Base-by-base conservation (phyloP, 53 echinoderm and acorn worm genomes). In the Holothuria leucospilota region DNA sequence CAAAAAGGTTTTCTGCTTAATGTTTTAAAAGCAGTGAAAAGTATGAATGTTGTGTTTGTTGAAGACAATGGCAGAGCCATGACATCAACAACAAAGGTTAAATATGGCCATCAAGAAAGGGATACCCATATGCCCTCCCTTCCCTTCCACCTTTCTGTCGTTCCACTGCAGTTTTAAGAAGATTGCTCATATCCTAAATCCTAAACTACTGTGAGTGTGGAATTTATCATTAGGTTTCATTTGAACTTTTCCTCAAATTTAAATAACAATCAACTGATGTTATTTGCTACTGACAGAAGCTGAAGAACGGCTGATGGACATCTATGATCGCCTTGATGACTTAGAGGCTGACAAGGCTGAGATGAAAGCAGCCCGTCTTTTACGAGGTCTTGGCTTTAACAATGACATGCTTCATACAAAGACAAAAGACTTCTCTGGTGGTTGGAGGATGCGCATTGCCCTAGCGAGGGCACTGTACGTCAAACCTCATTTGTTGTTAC, bases 381-480 rank as follows among this genome's bases (percentile, higher is more conserved):
- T 97, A 13, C 86, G 95, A 21, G 97, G 97, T 90, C 80, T 97
- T 13, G 97, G 94, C 71, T 97, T 97, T 75, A 93, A 89, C 13
- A 88, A 86, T 14, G 82, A 68, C 59, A 97, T 97, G 97, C 91
- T 92, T 93, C 82, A 91, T 14, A 97, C 93, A 56, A 90, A 91
- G 78, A 94, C 92, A 0, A 91, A 86, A 67, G 94, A 97, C 85
- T 97, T 97, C 80, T 97, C 97, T 16, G 97, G 97, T 42, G 98
- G 98, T 29, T 98, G 98, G 98, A 86, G 95, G 40, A 98, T 98
- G 95, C 81, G 98, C 25, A 98, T 98, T 30, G 91, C 98, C 28
- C 87, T 98, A 3, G 93, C 98, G 46, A 98, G 98, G 95, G 98
- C 95, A 66, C 93, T 95, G 25, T 98, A 89, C n/a, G 93, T 98